A percentile compares a stretch with the other conserved stretches of the same genome.
phyloP scores from a whole-genome alignment of 2,113 vertebrate genomes.

The Pseudonaja textilis region DNA sequence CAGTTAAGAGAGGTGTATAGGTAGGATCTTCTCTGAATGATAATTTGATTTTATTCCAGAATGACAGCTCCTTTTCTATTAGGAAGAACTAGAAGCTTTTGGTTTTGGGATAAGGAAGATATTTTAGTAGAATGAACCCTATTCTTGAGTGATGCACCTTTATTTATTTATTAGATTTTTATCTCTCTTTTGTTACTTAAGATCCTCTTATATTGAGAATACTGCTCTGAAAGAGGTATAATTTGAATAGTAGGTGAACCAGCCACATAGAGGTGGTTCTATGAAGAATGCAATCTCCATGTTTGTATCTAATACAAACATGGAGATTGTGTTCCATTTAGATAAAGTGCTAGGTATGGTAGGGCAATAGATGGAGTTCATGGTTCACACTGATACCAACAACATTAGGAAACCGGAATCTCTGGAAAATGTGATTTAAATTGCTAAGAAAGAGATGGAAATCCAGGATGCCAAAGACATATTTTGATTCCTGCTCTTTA shows the following conservation, averaged over 20 bases:
- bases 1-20: not conserved
- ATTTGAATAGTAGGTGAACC: not conserved
- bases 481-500: not conserved
- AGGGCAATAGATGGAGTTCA: not conserved
- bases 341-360: not conserved
- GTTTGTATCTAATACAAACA: not conserved
- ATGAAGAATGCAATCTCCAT: not conserved
- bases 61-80: not conserved
- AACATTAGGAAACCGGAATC: not conserved
- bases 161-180: not conserved
- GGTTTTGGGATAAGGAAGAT: not conserved
- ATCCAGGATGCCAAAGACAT: not conserved
- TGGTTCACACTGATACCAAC: not conserved
- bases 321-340: not conserved
- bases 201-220: not conserved
- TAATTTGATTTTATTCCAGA: not conserved
- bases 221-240: not conserved
- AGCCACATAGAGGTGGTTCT: not conserved
- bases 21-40: not conserved
- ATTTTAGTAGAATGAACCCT: not conserved
- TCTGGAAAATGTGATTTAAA: not conserved
- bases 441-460: not conserved
- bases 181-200: not conserved
- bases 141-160: not conserved
- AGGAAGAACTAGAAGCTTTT: not conserved